These are phyloP conservation scores for Spheniscus mendiculus DNA, from an alignment of 2,113 vertebrate species.

Conservation along the genomic window DNA sequence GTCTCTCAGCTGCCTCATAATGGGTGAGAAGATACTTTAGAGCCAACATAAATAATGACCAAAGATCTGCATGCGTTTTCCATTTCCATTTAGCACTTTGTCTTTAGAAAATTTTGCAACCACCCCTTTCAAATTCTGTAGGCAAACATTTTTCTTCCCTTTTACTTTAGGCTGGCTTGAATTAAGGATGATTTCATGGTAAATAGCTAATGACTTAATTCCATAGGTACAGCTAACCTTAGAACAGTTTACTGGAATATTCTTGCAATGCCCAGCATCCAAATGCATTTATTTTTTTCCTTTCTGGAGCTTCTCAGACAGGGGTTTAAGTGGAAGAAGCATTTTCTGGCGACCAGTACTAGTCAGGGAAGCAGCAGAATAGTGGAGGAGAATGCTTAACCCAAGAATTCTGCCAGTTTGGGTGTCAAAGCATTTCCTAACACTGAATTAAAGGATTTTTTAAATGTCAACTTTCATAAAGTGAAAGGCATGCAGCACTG, in stretches of 20 bases:
- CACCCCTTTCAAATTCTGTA: not conserved
- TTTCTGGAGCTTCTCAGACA: not conserved
- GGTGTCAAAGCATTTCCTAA: not conserved
- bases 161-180: not conserved
- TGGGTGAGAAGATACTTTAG: not conserved
- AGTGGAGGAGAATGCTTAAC: not conserved
- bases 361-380: not conserved
- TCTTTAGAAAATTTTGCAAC: not conserved
- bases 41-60: slow-evolving; percentile 15
- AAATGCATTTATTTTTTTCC: not conserved
- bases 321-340: not conserved
- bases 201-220: not conserved
- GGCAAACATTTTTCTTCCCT: not conserved
- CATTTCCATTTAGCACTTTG: not conserved
- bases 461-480: not conserved
- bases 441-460: not conserved
- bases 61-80: not conserved
- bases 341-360: not conserved
- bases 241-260: not conserved
- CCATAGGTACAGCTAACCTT: not conserved
- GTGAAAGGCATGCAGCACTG: not conserved
- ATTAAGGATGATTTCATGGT: not conserved
- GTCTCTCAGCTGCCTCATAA: not conserved
- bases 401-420: not conserved
- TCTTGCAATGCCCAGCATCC: not conserved